These are phyloP conservation scores for Caenorhabditis zanzibari DNA, from an alignment of 2,888 invertebrate genomes.

Conservation along the genomic window DNA sequence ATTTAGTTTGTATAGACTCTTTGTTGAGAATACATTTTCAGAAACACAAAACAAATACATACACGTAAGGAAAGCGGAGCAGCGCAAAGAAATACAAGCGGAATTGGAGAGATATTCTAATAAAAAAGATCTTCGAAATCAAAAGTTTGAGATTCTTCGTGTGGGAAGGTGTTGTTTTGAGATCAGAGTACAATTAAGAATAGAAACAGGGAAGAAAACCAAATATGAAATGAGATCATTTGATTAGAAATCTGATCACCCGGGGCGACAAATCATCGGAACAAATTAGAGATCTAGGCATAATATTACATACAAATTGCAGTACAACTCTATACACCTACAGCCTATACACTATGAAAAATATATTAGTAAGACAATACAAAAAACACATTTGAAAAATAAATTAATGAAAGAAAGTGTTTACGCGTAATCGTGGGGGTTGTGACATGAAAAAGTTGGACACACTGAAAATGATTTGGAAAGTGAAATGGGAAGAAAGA, in stretches of 20 bases:
- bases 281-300: slow-evolving; percentile 35
- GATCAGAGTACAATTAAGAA: slow-evolving; percentile 54
- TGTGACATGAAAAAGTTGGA: slow-evolving; percentile 27
- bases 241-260: slow-evolving; percentile 43
- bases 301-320: slow-evolving; percentile 25
- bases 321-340: slow-evolving; percentile 33
- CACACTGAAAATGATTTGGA: slow-evolving; percentile 4
- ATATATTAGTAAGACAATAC: not conserved
- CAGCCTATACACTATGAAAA: slow-evolving; percentile 29
- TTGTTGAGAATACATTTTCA: slow-evolving; percentile 26
- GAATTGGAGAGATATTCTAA: slow-evolving; percentile 12
- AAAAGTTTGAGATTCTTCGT: slow-evolving; percentile 55
- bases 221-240: slow-evolving; percentile 56
- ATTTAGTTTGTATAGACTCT: slow-evolving; percentile 22
- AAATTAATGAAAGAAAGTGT: slow-evolving; percentile 12
- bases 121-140: slow-evolving; percentile 49
- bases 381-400: slow-evolving; percentile 14
- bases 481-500: slow-evolving; percentile 32
- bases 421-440: slow-evolving; percentile 32
- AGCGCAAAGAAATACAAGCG: slow-evolving; percentile 24
- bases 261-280: slow-evolving; percentile 29
- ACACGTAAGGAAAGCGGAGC: slow-evolving; percentile 43
- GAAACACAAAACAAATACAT: slow-evolving; percentile 14
- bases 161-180: slow-evolving; percentile 27
- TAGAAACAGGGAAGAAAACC: slow-evolving; percentile 50